Percentiles rank a stretch among this genome's conserved stretches.
Evolutionary conservation across 2,888 invertebrate species (phyloP).

Genomic region (Auanema sp.): DNA sequence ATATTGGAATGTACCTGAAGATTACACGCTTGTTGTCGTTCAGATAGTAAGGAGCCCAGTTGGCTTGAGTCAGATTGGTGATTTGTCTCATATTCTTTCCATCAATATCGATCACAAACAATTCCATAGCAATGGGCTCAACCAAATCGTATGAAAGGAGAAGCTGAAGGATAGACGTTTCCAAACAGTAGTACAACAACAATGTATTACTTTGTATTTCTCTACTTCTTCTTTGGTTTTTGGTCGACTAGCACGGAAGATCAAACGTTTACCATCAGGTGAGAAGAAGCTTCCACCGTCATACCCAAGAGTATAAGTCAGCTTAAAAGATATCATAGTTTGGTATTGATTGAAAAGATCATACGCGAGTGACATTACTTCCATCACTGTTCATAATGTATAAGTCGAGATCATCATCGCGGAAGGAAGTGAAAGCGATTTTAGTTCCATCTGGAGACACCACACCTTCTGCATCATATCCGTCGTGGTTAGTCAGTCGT

Average conservation of each 20-base stretch:
- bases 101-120: conserved; percentile 54
- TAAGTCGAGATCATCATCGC: conserved; percentile 54
- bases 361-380: conserved; percentile 39
- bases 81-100: conserved; percentile 49
- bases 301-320: conserved; percentile 53
- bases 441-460: conserved; percentile 48
- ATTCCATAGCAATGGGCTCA: conserved; percentile 57
- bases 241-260: conserved; percentile 58
- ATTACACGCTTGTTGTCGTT: conserved; percentile 48
- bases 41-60: conserved; percentile 61
- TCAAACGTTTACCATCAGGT: conserved; percentile 54
- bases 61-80: conserved; percentile 53
- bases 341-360: conserved; percentile 1
- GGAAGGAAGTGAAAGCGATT: conserved; percentile 56
- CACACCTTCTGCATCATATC: conserved; percentile 58
- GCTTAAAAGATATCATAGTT: conserved; percentile 18
- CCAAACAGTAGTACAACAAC: neutral
- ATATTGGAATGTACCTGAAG: conserved; percentile 21
- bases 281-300: conserved; percentile 62
- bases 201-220: conserved; percentile 44
- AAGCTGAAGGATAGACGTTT: conserved; percentile 13
- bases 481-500: conserved; percentile 44
- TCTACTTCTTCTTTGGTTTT: conserved; percentile 45
- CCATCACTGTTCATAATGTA: conserved; percentile 57
- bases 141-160: conserved; percentile 46